Base-by-base conservation (phyloP, 1,140 invertebrate species). In the Acromyrmex heyeri region DNA sequence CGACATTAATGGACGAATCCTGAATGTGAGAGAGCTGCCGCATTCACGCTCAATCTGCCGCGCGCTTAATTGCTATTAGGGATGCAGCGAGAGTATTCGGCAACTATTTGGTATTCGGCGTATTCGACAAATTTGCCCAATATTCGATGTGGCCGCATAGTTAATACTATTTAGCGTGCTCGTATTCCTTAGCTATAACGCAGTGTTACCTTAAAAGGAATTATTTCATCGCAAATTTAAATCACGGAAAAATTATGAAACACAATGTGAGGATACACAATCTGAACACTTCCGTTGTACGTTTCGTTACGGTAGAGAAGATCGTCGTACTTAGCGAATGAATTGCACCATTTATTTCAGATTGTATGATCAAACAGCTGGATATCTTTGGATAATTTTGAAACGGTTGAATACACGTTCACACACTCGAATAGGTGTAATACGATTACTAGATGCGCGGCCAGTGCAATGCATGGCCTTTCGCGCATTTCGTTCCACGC, bases 41-140 rank as follows among this genome's bases (percentile, higher is more conserved):
- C 81, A 90, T 90, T 90, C 88, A 87, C 69, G 88, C 87, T 90
- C 87, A 90, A 90, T 90, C 88, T 83, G 70, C 72, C 67, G 57
- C 87, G 69, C 86, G 81, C 79, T 88, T 90, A 90, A 90, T 90
- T 87, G 86, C 89, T 90, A 90, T 90, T 90, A 88, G 86, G 61
- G 82, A 90, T 90, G 76, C 89, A 90, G 76, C 81, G 86, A 90
- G 86, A 90, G 87, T 90, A 90, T 90, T 90, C 88, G 55, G 81
- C 81, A 90, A 90, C 86, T 90, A 90, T 90, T 90, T 87, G 86
- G 81, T 90, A 87, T 89, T 90, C 81, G 70, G 69, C 86, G 72
- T 90, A 88, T 90, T 90, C 79, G 69, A 76, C 86, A 75, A 90
- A 90, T 90, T 90, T 87, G 75, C 75, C 81, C 81, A 88, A 90